These are phyloP conservation scores for Drosophila yooni DNA, from an alignment of 2,888 invertebrate species.

Conservation along the genomic window DNA sequence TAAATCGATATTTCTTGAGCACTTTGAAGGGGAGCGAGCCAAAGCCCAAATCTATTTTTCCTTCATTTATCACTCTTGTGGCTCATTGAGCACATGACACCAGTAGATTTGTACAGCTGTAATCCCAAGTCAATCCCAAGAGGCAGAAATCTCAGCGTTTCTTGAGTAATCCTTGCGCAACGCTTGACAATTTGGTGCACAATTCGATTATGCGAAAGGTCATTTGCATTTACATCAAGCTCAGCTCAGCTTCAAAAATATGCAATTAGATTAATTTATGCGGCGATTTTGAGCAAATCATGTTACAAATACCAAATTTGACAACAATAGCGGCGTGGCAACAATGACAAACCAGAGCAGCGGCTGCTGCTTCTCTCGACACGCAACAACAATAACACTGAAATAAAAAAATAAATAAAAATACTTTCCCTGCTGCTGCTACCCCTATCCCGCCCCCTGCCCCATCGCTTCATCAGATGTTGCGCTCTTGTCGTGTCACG, in stretches of 20 bases:
- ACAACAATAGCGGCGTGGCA: constrained; percentile 35
- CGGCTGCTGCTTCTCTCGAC: constrained; percentile 34
- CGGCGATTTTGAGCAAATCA: constrained; percentile 36
- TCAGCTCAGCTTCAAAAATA: constrained; percentile 2
- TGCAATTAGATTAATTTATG: constrained; percentile 68
- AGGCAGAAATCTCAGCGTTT: constrained; percentile 8
- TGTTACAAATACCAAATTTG: constrained; percentile 47
- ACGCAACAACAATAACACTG: constrained; percentile 55
- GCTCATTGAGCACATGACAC: constrained; percentile 56
- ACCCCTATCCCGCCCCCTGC: not conserved
- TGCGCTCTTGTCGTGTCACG: constrained; percentile 69
- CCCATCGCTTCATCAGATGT: constrained; percentile 21
- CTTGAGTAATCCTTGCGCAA: constrained; percentile 29
- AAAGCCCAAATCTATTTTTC: not conserved
- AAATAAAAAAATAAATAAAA: not conserved
- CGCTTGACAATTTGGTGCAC: constrained; percentile 20
- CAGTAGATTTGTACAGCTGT: constrained; percentile 7
- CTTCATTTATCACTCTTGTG: constrained; percentile 57
- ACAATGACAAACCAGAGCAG: constrained; percentile 34
- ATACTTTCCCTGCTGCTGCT: constrained; percentile 7
- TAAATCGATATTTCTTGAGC: constrained; percentile 40
- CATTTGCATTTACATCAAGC: constrained; percentile 32
- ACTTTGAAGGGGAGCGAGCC: not conserved
- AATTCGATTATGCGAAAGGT: constrained; percentile 55
- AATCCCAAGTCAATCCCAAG: not conserved